Base-by-base conservation (phyloP, 2,888 invertebrate genomes). In the Leuctra nigra region DNA sequence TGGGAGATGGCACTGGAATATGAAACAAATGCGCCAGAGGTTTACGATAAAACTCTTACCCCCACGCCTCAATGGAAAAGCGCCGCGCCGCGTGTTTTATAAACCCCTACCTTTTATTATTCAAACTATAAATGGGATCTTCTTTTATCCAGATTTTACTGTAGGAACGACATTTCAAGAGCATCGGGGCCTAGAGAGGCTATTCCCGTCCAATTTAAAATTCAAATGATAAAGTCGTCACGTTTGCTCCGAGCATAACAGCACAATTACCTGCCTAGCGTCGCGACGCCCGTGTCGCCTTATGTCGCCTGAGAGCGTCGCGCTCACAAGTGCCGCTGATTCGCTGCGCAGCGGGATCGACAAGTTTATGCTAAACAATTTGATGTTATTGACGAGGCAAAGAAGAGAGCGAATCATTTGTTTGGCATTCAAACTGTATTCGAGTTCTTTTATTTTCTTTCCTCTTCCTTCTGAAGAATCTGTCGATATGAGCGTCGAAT, bases 211-310 rank as follows among this genome's bases (percentile, higher is more conserved):
- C 33, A 50, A 50, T 50, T 50, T 50, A 50, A 50, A 50, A 50
- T 50, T 50, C 50, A 50, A 50, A 50, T 50, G 50, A 50, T 44
- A 23, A 50, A 50, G 33, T 50, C 14, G 35, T 20, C 18, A 33
- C 48, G 29, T 29, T 14, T 20, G 33, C 29, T 25, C 29, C 16
- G 14, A 2, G 50, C 50, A 35, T 33, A 33, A 35, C 50, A 33
- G 22, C 50, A 35, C 50, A 50, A 50, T 50, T 50, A 50, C 50
- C 35, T 16, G 50, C 50, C n/a, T 20, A 20, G 11, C 22, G 7
- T 29, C 11, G 29, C 7, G 11, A 11, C 44, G 44, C 18, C 44
- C 16, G 18, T 41, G 41, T 18, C 41, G 44, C 6, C n/a, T n/a
- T n/a, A n/a, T n/a, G n/a, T n/a, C n/a, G n/a, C n/a, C n/a, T n/a